Base-by-base conservation (phyloP, 2,888 invertebrate genomes). In the Hirtodrosophila histrioides region DNA sequence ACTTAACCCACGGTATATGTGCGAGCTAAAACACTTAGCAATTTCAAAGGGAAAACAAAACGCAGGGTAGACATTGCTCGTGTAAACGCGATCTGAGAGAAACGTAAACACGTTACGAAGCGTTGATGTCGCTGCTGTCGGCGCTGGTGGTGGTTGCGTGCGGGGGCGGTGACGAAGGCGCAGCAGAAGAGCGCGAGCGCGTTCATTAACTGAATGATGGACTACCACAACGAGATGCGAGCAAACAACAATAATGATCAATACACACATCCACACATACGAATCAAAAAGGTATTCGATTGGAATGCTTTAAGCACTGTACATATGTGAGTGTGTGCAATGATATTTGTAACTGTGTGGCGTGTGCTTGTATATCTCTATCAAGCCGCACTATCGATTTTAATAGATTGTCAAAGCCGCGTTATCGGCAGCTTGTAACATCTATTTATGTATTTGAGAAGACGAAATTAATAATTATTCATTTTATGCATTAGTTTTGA, bases 71-170 rank as follows among this genome's bases (percentile, higher is more conserved):
- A 31, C 3, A 61, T 29, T 37, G 45, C 29, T 23, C 41, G 17
- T 23, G 31, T 31, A 45, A 27, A 46, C 43, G 23, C 40, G 40
- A 6, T 57, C 83, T 86, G 76, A 80, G 86, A 86, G 75, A 69
- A 71, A 81, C 81, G 78, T 84, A 79, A 79, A 79, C 78, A 79
- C 85, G 78, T 79, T 79, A 84, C 67, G 81, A 73, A 80, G 73
- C 58, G 45, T 53, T 58, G 48, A 61, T 58, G 69, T 56, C 56
- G 56, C 36, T 40, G 58, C 9, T 31, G 31, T 31, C 31, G 31
- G 31, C 31, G 56, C 35, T 36, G 24, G 35, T n/a, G 24, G 36
- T 40, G 63, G 48, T 8, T 45, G 49, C 33, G 10, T 48, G 60
- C 49, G 50, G 33, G 40, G 60, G 61, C 36, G 49, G 24, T 33